These are phyloP conservation scores for Oscheius onirici DNA, from an alignment of 2,888 invertebrate species.

Conservation along the genomic window DNA sequence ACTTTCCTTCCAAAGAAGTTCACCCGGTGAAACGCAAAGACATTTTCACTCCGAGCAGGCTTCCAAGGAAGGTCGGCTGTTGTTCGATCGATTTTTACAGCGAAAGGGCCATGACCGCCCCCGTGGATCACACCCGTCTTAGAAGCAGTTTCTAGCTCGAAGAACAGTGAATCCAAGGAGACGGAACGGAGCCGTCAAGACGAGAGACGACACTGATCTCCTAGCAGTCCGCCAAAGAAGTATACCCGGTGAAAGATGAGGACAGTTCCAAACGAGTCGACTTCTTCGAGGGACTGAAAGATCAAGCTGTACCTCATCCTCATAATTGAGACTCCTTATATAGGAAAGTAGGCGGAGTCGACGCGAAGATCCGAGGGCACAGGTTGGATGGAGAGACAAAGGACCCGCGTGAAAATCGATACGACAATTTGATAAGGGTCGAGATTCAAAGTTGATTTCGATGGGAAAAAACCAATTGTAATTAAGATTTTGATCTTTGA, in stretches of 20 bases:
- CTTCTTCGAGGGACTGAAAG: slow-evolving; percentile 1
- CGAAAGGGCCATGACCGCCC: no score
- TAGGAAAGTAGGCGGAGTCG: background rate
- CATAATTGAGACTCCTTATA: no score
- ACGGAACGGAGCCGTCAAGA: background rate
- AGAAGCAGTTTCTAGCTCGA: no score
- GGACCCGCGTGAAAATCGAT: no score
- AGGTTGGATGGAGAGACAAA: background rate
- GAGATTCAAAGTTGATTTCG: no score
- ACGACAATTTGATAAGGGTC: no score
- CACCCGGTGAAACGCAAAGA: slow-evolving; percentile 7
- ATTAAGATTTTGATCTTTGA: no score
- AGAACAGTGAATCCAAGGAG: background rate
- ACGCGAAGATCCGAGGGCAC: background rate
- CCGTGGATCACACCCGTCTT: no score
- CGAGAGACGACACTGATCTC: background rate
- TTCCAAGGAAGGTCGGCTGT: background rate
- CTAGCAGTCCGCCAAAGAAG: background rate
- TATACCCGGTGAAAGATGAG: slow-evolving; percentile 1
- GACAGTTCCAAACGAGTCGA: background rate
- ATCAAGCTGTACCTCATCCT: no score
- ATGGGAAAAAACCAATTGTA: no score
- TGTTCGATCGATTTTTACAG: background rate
- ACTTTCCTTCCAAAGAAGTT: slow-evolving; percentile 9
- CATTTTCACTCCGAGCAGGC: background rate